A percentile compares a stretch with the other conserved stretches of the same genome.
Evolutionary conservation across 2,113 vertebrate species (phyloP).

Genomic region (Theristicus caerulescens): DNA sequence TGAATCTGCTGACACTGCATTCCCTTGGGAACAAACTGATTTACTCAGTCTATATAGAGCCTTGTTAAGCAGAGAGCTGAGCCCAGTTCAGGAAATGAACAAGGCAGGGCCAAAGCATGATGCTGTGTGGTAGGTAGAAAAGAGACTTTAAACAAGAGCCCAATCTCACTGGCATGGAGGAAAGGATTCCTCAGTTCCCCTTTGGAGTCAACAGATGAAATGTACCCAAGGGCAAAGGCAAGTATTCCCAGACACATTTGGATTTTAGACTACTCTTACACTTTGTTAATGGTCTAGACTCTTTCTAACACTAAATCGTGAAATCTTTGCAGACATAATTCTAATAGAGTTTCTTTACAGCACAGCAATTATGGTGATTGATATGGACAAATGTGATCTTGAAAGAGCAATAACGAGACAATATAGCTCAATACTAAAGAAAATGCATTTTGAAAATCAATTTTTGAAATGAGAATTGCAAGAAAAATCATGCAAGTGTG

Average conservation of each 20-base stretch:
- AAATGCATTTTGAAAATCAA: slow-evolving; percentile 7
- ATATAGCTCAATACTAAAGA: background rate
- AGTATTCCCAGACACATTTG: background rate
- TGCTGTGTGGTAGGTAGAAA: background rate
- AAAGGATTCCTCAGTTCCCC: background rate
- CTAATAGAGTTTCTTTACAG: background rate
- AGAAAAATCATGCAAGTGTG: background rate
- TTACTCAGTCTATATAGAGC: background rate
- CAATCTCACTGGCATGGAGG: rapidly evolving
- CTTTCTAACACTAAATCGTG: background rate
- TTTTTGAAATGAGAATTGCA: slow-evolving; percentile 3
- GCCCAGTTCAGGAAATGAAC: background rate
- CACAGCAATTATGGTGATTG: slow-evolving; percentile 1
- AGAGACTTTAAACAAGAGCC: background rate
- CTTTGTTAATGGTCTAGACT: background rate
- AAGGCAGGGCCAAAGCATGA: background rate
- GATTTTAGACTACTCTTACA: background rate
- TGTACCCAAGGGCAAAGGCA: background rate
- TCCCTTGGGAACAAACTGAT: background rate
- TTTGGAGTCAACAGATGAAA: background rate
- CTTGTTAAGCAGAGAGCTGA: background rate
- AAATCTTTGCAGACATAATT: slow-evolving; percentile 1
- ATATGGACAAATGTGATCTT: slow-evolving; percentile 21
- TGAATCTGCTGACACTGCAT: background rate
- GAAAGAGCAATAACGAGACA: background rate